Evolutionary conservation across 2,113 vertebrate genomes (phyloP), one percentile per base, ranked within the genome.

Genomic region (Spermophilus dauricus): DNA sequence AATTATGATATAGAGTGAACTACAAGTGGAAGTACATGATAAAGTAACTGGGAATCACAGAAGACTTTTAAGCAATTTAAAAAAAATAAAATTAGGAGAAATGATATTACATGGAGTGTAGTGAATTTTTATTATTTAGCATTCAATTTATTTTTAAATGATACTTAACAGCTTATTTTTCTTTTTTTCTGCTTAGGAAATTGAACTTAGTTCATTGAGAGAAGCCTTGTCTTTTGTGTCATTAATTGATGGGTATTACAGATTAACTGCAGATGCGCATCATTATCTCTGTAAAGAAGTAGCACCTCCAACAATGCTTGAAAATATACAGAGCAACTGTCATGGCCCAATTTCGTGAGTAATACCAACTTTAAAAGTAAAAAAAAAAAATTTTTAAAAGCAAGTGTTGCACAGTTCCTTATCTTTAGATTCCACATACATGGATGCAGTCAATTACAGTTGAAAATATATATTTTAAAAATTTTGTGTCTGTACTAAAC

Each of bases 281-380:
- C 99, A 99, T 98, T 99, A 99, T 96, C 99, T 99, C 96, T 99
- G 99, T 95, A 99, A 99, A 98, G 99, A 99, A 97, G 99, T 99
- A 72, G 99, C 99, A 22, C 99, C 99, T 37, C 99, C 99, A 30
- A 98, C 99, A 96, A 98, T 99, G 34, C 99, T 99, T 97, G 99
- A 99, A 98, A 99, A 99, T 97, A 99, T 99, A 92, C 99, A 99
- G 94, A 99, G 99, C 98, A 99, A 99, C 97, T 99, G 99, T 97
- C 99, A 99, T 37, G 99, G 99, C 45, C 99, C 99, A 63, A 98
- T 99, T 98, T 99, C 99, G 99, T 99, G 98, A 99, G 99, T 98
- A 82, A 77, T 94, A 51, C 37, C 34, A 14, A n/a, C 42, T 75
- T 91, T 77, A 67, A 72, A 72, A 96, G 69, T 88, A 42, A 45